These are phyloP conservation scores for Pelusios castaneus DNA, from an alignment of 2,113 vertebrate species.

Conservation along the genomic window DNA sequence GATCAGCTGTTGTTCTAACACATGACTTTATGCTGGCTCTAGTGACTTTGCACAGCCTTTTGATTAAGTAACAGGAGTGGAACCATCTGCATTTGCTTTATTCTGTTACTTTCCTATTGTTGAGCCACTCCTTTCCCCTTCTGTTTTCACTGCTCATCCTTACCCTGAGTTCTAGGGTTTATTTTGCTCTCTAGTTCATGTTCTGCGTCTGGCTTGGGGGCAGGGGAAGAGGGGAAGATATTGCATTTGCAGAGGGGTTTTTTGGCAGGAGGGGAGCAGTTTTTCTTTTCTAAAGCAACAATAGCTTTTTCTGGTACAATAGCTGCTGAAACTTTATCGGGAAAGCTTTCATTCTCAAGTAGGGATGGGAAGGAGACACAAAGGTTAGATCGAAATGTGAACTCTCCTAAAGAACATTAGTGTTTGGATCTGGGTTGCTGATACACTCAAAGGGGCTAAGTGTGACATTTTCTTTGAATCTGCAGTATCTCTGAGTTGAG, in stretches of 20 bases:
- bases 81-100: constrained; percentile 77
- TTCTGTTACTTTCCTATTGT: constrained; percentile 63
- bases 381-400: neutral
- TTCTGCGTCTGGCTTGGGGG: constrained; percentile 14
- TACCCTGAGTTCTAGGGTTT: constrained; percentile 29
- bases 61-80: constrained; percentile 79
- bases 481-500: neutral
- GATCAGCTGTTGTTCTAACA: constrained; percentile 87
- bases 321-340: neutral
- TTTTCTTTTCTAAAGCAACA: neutral
- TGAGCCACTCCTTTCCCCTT: constrained; percentile 46
- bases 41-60: constrained; percentile 77
- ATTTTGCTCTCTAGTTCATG: constrained; percentile 60
- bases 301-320: neutral
- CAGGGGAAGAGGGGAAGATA: neutral
- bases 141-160: constrained; percentile 62
- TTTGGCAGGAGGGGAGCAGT: neutral
- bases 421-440: neutral
- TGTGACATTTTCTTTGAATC: neutral
- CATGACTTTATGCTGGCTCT: constrained; percentile 79
- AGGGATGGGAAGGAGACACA: neutral
- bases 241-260: neutral
- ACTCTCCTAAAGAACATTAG: neutral
- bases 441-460: neutral
- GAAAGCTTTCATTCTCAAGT: neutral